A percentile compares a stretch with the other conserved stretches of the same genome.
Evolutionary conservation across 1,140 invertebrate species (phyloP).

Genomic region (Stegodyphus mimosarum): DNA sequence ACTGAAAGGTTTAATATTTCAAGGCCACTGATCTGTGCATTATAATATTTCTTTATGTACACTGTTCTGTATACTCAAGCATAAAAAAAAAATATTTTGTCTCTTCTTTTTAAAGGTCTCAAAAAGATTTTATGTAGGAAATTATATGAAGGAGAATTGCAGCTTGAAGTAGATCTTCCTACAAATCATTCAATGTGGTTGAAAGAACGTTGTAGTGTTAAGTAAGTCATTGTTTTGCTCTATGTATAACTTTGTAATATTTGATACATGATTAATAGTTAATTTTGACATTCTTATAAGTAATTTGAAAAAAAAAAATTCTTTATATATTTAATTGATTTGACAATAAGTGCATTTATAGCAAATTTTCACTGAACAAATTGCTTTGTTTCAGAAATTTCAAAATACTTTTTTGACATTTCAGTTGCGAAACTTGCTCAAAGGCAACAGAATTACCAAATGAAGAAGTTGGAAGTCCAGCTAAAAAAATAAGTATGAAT

Average conservation of each 20-base stretch:
- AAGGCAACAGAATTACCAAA: conserved; percentile 41
- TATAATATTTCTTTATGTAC: no score
- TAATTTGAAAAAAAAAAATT: no score
- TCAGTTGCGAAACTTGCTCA: conserved; percentile 59
- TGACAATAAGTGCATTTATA: no score
- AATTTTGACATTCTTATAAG: no score
- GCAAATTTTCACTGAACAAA: no score
- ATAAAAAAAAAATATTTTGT: no score
- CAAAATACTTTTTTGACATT: conserved; percentile 8
- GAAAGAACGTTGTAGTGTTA: conserved; percentile 54
- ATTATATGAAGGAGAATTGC: conserved; percentile 79
- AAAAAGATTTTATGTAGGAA: conserved; percentile 79
- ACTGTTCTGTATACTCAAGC: no score
- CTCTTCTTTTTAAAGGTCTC: conserved; percentile 71
- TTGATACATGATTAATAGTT: neutral
- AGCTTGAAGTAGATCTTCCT: conserved; percentile 68
- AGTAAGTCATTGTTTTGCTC: conserved; percentile 9
- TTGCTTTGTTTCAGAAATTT: neutral
- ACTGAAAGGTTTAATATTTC: no score
- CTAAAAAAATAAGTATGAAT: conserved; percentile 59
- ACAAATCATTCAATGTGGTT: conserved; percentile 66
- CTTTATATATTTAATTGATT: no score
- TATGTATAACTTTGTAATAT: neutral
- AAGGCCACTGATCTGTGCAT: no score
- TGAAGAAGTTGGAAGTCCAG: conserved; percentile 10